Evolutionary conservation across 2,113 vertebrate genomes (phyloP), one percentile per base, ranked within the genome.

Genomic region (Phaetusa simplex): DNA sequence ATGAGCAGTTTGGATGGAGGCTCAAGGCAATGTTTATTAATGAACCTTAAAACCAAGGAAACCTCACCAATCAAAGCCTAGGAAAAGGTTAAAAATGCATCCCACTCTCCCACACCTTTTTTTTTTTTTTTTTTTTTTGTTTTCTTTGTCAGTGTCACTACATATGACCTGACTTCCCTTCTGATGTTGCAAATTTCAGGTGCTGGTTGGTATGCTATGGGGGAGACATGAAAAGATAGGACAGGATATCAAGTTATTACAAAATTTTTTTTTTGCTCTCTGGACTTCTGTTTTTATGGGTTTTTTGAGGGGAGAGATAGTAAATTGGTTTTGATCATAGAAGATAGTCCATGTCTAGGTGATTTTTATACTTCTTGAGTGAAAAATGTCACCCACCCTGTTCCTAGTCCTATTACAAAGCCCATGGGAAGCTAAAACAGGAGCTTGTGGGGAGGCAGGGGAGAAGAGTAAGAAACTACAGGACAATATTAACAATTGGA

Each of bases 21-120:
- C 69, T 95, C 59, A 70, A 86, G 67, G 53, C 30, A 61, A 21
- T 77, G 59, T 12, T 70, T 74, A 56, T 43, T 93, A 86, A 73
- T 62, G n/a, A 81, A 52, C 67, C 4, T 21, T 61, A 66, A 69
- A 84, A 55, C 3, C 14, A 59, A 59, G 15, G 42, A 82, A 85
- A 67, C 14, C 13, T 55, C 36, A 55, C 29, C 6, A 55, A 8
- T 40, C 2, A 38, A 85, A 90, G 73, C 12, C 10, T 9, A 38
- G 12, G 4, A 49, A 59, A 86, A 84, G 12, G 18, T 80, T 72
- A 27, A 0, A 34, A 17, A 64, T 42, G 15, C 2, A 47, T 11
- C 3, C 0, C n/a, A 69, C 5, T 2, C 47, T 11, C 2, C 1
- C n/a, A 69, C 4, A 1, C 3, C 2, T 40, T 19, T 18, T 49